Percentiles rank a stretch among this genome's conserved stretches.
These are phyloP conservation scores for Drosophila affinis DNA, from an alignment of 2,888 invertebrate species.

Conservation along the genomic window DNA sequence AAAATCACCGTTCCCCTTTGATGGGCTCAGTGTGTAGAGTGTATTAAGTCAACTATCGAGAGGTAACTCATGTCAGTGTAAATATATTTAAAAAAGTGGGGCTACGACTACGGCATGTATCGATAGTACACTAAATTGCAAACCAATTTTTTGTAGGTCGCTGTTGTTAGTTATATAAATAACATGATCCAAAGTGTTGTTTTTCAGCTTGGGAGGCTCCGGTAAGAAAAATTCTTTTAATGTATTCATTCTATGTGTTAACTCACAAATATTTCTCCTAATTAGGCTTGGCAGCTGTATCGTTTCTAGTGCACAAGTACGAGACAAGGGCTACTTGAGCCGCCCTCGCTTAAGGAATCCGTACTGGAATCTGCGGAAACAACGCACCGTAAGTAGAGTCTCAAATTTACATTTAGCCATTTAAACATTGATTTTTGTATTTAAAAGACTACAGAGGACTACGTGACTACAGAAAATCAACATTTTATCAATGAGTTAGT, in stretches of 20 bases:
- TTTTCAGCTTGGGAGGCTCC: not conserved
- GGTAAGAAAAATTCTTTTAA: not conserved
- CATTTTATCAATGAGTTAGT: constrained; percentile 91
- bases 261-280: constrained; percentile 24
- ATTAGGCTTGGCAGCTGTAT: constrained; percentile 27
- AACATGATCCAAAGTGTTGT: not conserved
- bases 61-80: too few species aligned
- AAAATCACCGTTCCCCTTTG: too few species aligned
- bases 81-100: too few species aligned
- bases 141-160: not conserved
- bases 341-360: constrained; percentile 88
- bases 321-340: constrained; percentile 82
- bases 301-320: constrained; percentile 78
- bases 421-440: not conserved
- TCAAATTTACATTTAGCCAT: not conserved
- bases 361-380: constrained; percentile 89
- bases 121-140: too few species aligned
- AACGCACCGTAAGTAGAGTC: constrained; percentile 86
- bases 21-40: too few species aligned
- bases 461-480: constrained; percentile 90
- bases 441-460: constrained; percentile 85
- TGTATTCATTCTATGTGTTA: not conserved
- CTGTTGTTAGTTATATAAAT: not conserved
- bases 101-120: too few species aligned
- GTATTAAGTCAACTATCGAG: too few species aligned